These are phyloP conservation scores for Meda fulgida DNA, from an alignment of 2,797 vertebrate species.

Conservation along the genomic window DNA sequence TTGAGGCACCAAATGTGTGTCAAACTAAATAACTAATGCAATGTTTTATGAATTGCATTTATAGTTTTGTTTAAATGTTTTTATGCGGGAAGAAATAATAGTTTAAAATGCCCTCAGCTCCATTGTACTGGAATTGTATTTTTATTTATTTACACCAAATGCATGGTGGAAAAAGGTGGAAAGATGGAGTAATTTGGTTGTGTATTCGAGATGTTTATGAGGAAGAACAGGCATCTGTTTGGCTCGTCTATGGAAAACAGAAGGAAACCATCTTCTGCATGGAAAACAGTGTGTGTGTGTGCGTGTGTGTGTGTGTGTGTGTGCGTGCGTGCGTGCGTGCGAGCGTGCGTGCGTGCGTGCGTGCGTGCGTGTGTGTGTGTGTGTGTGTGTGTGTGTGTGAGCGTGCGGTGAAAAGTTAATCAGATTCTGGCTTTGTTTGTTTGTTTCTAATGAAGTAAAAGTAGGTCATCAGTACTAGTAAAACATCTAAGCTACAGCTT, in stretches of 20 bases:
- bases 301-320: slow-evolving; percentile 54
- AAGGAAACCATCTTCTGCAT: slow-evolving; percentile 31
- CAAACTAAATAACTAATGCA: background rate
- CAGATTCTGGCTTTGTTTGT: background rate
- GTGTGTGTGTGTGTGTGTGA: background rate
- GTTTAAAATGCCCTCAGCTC: background rate
- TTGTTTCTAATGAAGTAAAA: background rate
- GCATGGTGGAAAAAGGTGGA: background rate
- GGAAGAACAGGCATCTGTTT: slow-evolving; percentile 3
- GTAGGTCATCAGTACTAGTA: background rate
- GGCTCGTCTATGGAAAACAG: background rate
- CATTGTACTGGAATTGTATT: background rate
- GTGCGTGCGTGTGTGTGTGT: slow-evolving; percentile 3
- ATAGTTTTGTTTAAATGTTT: background rate
- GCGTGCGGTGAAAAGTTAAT: too few relatives aligned
- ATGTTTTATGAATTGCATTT: background rate
- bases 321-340: slow-evolving; percentile 57
- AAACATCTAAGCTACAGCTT: background rate
- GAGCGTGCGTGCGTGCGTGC: slow-evolving; percentile 11
- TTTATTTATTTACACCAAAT: background rate
- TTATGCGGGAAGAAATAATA: background rate
- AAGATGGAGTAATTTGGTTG: background rate
- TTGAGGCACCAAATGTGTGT: background rate
- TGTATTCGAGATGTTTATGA: slow-evolving; percentile 9
- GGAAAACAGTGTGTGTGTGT: background rate